These are phyloP conservation scores for Muscidifurax raptorellus DNA, from an alignment of 1,140 invertebrate genomes.

Conservation along the genomic window DNA sequence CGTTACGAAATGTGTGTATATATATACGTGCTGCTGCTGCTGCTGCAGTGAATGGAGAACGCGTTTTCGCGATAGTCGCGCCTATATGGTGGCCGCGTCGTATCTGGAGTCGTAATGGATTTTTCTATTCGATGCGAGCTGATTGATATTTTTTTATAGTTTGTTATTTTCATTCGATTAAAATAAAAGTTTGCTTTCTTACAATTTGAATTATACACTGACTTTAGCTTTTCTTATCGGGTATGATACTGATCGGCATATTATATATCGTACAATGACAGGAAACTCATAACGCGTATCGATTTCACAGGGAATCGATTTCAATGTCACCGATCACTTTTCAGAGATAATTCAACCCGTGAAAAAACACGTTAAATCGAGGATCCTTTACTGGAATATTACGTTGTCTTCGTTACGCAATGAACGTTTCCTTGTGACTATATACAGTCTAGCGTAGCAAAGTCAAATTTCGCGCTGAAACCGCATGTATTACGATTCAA, in stretches of 20 bases:
- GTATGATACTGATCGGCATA: too few species aligned
- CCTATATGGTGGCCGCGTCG: neutral
- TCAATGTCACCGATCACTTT: neutral
- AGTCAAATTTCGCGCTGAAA: neutral
- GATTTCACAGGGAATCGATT: neutral
- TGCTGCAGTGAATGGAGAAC: neutral
- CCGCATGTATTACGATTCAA: neutral
- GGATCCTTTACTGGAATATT: neutral
- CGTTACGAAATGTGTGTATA: slow-evolving; percentile 22
- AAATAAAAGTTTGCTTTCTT: too few species aligned
- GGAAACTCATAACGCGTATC: neutral
- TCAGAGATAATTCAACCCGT: too few species aligned
- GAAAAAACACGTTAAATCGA: neutral
- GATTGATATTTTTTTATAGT: too few species aligned
- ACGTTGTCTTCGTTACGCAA: neutral
- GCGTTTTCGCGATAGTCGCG: neutral
- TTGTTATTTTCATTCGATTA: too few species aligned
- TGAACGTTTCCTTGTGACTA: neutral
- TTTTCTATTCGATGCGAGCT: too few species aligned
- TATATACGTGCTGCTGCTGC: neutral
- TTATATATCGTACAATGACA: too few species aligned
- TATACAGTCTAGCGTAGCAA: too few species aligned
- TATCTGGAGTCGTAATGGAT: neutral
- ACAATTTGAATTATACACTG: too few species aligned
- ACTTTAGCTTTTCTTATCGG: too few species aligned